A percentile compares a stretch with the other conserved stretches of the same genome.
phyloP scores from a whole-genome alignment of 2,113 vertebrate species.

The Sprattus sprattus region DNA sequence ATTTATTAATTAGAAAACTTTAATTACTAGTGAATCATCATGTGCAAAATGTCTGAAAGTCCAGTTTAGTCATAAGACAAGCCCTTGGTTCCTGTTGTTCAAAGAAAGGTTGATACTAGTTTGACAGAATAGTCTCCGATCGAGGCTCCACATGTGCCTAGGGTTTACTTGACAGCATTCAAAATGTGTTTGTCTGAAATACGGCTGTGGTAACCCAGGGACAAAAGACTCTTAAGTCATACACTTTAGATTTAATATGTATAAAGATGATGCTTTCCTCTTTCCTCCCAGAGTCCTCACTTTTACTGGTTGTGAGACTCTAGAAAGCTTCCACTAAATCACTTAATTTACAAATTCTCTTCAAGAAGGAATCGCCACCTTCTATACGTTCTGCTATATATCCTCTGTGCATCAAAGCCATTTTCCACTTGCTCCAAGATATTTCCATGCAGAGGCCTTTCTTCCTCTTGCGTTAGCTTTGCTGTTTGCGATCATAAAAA shows the following conservation, averaged over 20 bases:
- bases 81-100: neutral
- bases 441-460: neutral
- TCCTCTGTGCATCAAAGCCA: neutral
- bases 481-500: conserved; percentile 14
- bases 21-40: neutral
- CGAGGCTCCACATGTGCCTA: neutral
- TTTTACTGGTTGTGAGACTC: neutral
- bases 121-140: neutral
- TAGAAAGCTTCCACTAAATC: neutral
- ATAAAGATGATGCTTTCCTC: neutral
- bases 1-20: no score
- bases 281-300: neutral
- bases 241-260: neutral
- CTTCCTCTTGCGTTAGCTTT: neutral
- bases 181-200: no score
- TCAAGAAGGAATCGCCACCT: neutral
- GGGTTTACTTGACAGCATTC: no score
- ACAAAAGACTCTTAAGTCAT: neutral
- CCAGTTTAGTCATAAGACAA: neutral
- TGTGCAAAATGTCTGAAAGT: neutral
- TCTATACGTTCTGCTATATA: neutral
- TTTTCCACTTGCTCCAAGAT: conserved; percentile 5
- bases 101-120: no score
- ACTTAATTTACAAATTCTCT: neutral
- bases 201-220: no score